Evolutionary conservation across 2,888 invertebrate genomes (phyloP).

Genomic region (Lottia scabra): DNA sequence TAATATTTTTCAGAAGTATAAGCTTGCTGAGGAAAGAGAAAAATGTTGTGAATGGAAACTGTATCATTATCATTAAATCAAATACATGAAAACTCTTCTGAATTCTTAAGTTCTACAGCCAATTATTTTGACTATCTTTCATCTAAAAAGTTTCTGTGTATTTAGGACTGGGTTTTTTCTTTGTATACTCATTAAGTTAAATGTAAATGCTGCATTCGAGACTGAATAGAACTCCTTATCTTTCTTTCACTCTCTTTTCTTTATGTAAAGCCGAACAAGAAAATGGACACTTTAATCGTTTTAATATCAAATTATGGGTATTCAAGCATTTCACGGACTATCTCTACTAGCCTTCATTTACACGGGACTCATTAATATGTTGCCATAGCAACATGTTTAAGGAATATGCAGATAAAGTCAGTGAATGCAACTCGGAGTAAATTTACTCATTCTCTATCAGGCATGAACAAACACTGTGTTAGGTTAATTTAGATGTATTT

Average conservation of each 20-base stretch:
- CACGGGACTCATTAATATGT: conserved; percentile 24
- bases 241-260: background rate
- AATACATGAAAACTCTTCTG: too few relatives aligned
- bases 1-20: too few relatives aligned
- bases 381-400: conserved; percentile 29
- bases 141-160: background rate
- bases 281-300: background rate
- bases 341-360: conserved; percentile 16
- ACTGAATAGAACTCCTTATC: background rate
- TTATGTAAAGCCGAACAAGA: background rate
- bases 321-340: conserved; percentile 6
- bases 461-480: conserved; percentile 12
- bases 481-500: conserved; percentile 21
- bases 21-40: too few relatives aligned
- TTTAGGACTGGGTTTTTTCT: background rate
- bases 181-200: background rate
- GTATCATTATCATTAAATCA: too few relatives aligned
- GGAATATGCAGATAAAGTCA: conserved; percentile 17
- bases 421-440: conserved; percentile 14
- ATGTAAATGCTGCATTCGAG: background rate
- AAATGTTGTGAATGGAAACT: too few relatives aligned
- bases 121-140: too few relatives aligned
- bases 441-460: conserved; percentile 15
- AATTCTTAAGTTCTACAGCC: too few relatives aligned
- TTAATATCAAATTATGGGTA: conserved; percentile 5